Evolutionary conservation across 2,888 invertebrate species (phyloP), one percentile per base, ranked within the genome.

Genomic region (Trichopria drosophilae): DNA sequence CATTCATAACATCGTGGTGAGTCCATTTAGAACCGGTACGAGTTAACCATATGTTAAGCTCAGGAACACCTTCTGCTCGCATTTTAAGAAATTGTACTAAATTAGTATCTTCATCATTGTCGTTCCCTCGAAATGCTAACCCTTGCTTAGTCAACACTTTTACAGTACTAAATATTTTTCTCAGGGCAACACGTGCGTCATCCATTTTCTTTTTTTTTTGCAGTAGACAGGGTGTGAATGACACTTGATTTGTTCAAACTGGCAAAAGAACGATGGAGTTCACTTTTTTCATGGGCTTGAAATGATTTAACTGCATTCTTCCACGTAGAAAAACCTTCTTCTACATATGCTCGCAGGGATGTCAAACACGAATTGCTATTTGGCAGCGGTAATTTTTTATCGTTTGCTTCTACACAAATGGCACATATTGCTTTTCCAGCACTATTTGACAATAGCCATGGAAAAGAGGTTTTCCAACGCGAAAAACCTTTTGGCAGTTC

Each of bases 71-170:
- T 28, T 41, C 32, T 23, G 48, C 48, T 44, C 51, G 46, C 48
- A 46, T 32, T 44, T 54, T 43, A 7, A 54, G 49, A 9, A 57
- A 41, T 34, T 54, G 54, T 19, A 52, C 37, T 15, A 57, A 43
- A 44, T 57, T 57, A n/a, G 53, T 55, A 32, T 49, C 43, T 16
- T 53, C 44, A 9, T 49, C 47, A n/a, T n/a, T n/a, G 20, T 49
- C 9, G 16, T 51, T 13, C 36, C 48, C 48, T n/a, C 41, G 41
- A 4, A 48, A 28, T 16, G 41, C 41, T 20, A 48, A 20, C 13
- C 52, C 46, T 49, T 55, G 45, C 29, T 39, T 44, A 12, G 45
- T 49, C 20, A 52, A 28, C 19, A 43, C 24, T 20, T 40, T 47
- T 4, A 44, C 39, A 10, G 52, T 42, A 12, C 31, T 47, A 12